Evolutionary conservation across 2,888 invertebrate genomes (phyloP).

Genomic region (Adelognathus sp.): DNA sequence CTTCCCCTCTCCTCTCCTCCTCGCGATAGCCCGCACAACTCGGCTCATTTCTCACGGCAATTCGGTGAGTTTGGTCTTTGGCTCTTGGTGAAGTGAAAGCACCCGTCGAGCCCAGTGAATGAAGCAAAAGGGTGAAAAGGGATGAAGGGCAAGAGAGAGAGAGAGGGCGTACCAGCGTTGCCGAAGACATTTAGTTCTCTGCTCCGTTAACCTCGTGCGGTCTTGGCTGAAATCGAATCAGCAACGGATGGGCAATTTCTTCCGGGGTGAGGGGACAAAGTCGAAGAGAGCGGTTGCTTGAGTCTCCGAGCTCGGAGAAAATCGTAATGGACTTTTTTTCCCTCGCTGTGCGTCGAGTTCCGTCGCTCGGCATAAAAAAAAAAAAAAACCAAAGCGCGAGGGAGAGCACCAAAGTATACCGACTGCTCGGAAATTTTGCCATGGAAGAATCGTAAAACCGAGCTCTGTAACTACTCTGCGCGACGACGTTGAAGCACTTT

Average conservation of each 20-base stretch:
- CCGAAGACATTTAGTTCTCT: slow-evolving; percentile 70
- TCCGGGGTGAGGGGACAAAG: slow-evolving; percentile 65
- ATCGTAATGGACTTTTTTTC: slow-evolving; percentile 45
- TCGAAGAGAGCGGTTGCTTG: slow-evolving; percentile 39
- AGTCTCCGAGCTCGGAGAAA: slow-evolving; percentile 5
- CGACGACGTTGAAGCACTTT: neutral
- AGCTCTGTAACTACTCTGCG: slow-evolving; percentile 16
- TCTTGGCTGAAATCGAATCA: slow-evolving; percentile 70
- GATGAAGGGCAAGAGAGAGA: neutral
- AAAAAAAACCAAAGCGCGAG: slow-evolving; percentile 4
- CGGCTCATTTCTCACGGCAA: slow-evolving; percentile 44
- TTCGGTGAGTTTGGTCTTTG: slow-evolving; percentile 27
- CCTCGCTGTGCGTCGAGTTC: slow-evolving; percentile 9
- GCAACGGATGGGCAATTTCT: slow-evolving; percentile 70
- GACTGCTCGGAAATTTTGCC: slow-evolving; percentile 7
- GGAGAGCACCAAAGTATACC: neutral
- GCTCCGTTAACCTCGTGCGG: slow-evolving; percentile 65
- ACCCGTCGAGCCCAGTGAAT: neutral
- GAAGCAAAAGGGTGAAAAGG: slow-evolving; percentile 14
- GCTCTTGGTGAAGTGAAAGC: slow-evolving; percentile 9
- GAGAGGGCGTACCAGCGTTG: slow-evolving; percentile 46
- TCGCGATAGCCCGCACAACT: neutral
- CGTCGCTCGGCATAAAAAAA: neutral
- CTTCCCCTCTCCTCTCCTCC: neutral
- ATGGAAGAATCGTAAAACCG: slow-evolving; percentile 1